Percentiles rank a stretch among this genome's conserved stretches.
Evolutionary conservation across 2,888 invertebrate genomes (phyloP).

Genomic region (Cenopis cana): DNA sequence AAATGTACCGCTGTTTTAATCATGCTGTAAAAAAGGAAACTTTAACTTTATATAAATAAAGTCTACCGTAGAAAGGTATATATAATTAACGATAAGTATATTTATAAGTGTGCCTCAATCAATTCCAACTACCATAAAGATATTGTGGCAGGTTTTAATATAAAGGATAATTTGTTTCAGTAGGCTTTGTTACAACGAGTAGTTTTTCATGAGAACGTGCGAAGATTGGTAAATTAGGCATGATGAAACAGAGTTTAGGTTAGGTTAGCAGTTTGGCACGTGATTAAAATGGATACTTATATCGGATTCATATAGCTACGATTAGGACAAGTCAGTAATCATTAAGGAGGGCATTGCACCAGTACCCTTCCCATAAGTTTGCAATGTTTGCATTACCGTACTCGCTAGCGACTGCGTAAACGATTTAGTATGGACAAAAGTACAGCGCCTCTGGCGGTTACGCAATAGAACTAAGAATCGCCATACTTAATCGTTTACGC

Average conservation of each 20-base stretch:
- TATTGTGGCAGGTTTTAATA: slow-evolving; percentile 31
- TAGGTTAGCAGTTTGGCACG: no score
- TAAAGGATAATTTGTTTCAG: slow-evolving; percentile 36
- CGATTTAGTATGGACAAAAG: no score
- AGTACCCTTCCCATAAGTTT: no score
- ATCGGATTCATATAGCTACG: not conserved
- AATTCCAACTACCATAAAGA: slow-evolving; percentile 19
- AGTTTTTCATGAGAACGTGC: slow-evolving; percentile 31
- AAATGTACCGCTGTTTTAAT: not conserved
- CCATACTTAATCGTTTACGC: no score
- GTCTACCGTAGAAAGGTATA: not conserved
- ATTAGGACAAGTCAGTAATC: not conserved
- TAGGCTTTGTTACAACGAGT: slow-evolving; percentile 27
- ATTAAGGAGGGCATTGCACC: no score
- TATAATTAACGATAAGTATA: not conserved
- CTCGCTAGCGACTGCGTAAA: no score
- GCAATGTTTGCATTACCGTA: no score
- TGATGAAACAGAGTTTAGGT: no score
- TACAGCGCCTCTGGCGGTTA: no score
- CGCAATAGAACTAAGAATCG: no score
- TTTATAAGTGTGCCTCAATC: slow-evolving; percentile 20
- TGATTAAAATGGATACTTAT: not conserved
- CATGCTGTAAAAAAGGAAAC: not conserved
- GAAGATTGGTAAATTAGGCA: no score
- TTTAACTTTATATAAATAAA: not conserved